These are phyloP conservation scores for Ceratosolen solmsi DNA, from an alignment of 1,140 invertebrate species.

Conservation along the genomic window DNA sequence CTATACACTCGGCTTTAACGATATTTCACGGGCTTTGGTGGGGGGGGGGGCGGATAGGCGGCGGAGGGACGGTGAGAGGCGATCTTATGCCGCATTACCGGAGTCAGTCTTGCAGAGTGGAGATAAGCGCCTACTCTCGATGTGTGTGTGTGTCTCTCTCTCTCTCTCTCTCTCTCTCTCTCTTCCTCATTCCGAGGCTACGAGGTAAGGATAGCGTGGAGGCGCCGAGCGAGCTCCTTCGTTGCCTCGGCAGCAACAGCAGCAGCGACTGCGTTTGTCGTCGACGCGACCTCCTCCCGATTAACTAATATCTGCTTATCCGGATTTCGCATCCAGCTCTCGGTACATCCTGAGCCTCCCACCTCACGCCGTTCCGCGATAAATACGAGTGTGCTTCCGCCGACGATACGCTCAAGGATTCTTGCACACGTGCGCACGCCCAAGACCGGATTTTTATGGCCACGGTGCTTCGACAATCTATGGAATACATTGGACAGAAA, in stretches of 20 bases:
- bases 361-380: not conserved
- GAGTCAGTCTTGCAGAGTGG: conserved; percentile 72
- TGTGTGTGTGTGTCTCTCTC: not conserved
- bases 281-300: not conserved
- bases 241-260: not conserved
- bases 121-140: conserved; percentile 65
- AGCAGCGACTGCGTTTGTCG: not conserved
- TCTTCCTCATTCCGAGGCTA: no score
- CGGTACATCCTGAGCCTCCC: no score
- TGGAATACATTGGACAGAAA: no score
- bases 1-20: conserved; percentile 60
- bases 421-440: no score
- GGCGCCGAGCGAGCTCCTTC: not conserved
- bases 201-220: not conserved
- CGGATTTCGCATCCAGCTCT: conserved; percentile 60
- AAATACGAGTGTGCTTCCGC: not conserved
- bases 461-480: no score
- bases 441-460: no score
- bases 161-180: not conserved
- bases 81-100: conserved; percentile 64
- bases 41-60: no score
- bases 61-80: conserved; percentile 59
- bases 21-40: conserved; percentile 73
- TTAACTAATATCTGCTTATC: conserved; percentile 69
- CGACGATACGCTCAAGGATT: no score